Evolutionary conservation across 2,113 vertebrate species (phyloP), one percentile per base, ranked within the genome.

Genomic region (Neolamprologus falcicula): DNA sequence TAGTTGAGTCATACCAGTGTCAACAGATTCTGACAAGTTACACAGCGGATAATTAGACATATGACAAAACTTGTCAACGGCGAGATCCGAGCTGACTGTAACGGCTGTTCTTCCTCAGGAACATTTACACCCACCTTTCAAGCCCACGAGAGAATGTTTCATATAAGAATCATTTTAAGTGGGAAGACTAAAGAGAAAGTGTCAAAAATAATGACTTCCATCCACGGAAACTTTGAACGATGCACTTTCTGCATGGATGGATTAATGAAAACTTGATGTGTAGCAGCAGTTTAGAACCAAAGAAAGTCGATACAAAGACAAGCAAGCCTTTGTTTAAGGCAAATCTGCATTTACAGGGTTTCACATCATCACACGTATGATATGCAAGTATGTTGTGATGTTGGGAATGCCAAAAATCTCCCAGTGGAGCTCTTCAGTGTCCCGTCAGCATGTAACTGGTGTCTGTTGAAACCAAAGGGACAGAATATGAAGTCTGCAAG

Each of bases 381-480:
- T 33, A 7, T 33, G 28, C 1, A 63, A 57, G 83, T 83, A 71
- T 61, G 61, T 68, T 6, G 24, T 17, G 26, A 85, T 80, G 80
- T 12, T 76, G 54, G 19, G 26, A 45, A 54, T 26, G 14, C 11
- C 7, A 11, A 61, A 47, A 31, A 42, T 66, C 33, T 89, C 88
- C 89, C 84, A 45, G 9, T 55, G 83, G 92, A 47, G 7, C 57
- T 10, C 26, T 82, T 81, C 40, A 66, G 55, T 78, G 88, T 80
- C 59, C 59, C 76, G 61, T 13, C 35, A 73, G 79, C 26, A 9
- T 82, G 52, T 83, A 66, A 66, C 19, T 3, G 7, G 8, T 33
- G 55, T 86, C 73, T 92, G 57, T 90, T 91, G 66, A 88, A 90
- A 83, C 86, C 73, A 12, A 63, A 89, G 82, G 57, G 76, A 90